Base-by-base conservation (phyloP, 2,797 vertebrate species). In the Squalus acanthias region DNA sequence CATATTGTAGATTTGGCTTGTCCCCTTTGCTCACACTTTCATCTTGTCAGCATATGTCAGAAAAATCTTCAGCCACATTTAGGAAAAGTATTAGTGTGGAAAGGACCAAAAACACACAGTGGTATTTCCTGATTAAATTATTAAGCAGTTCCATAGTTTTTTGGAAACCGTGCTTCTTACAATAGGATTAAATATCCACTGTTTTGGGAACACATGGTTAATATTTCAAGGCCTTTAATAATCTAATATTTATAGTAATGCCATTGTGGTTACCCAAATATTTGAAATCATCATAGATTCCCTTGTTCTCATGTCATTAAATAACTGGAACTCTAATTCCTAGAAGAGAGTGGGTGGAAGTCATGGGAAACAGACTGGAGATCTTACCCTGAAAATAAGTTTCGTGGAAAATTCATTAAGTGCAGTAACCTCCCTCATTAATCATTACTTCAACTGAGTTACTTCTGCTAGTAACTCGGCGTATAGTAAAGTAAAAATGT, bases 371-470 rank as follows among this genome's bases (percentile, higher is more conserved):
- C 70, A 53, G 50, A 76, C 53, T 95, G 29, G 10, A 76, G 70
- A 76, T 74, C 50, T 57, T 95, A 95, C 70, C 26, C 70, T 95
- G 50, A 95, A 95, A 74, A 57, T 95, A 74, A 60, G 53, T 2
- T 74, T 95, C 50, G 60, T 95, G 94, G 70, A 95, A 95, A 95
- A 76, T 72, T 95, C 94, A 57, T 74, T 95, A 95, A 70, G 67
- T 29, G 12, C 46, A 95, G 94, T 95, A 29, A 74, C 50, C 92
- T 95, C 39, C 65, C 92, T 70, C 92, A 57, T 95, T 95, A 95
- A 95, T 76, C 70, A 74, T 95, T 95, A 53, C 70, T 95, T 95
- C 70, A 53, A 76, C 12, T 76, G 94, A 12, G 20, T 95, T 95
- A 29, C 46, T 95, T 74, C 69, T 74, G 53, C 69, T 33, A 53